These are phyloP conservation scores for Simalia tracyae DNA, from an alignment of 2,797 vertebrate genomes.

Conservation along the genomic window DNA sequence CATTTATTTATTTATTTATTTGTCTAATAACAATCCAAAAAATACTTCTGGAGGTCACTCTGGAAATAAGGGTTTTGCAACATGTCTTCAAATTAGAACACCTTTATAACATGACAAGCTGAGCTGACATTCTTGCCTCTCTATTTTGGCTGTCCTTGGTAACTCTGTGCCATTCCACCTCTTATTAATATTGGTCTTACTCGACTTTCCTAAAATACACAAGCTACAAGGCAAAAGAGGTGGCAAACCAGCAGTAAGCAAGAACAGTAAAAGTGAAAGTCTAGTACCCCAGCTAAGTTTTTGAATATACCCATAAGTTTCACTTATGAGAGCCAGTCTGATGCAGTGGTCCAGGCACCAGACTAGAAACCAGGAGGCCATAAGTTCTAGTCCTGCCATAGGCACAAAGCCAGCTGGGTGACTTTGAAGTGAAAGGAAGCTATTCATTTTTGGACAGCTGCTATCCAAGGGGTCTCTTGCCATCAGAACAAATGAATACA, in stretches of 20 bases:
- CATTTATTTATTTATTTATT: background rate
- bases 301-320: background rate
- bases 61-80: background rate
- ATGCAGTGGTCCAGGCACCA: background rate
- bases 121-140: background rate
- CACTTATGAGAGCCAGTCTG: background rate
- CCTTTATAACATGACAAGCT: background rate
- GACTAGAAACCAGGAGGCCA: background rate
- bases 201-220: background rate
- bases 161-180: background rate
- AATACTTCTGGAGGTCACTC: background rate
- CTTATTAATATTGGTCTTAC: background rate
- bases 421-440: background rate
- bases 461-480: no score
- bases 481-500: no score
- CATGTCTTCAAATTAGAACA: background rate
- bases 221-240: background rate
- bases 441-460: no score
- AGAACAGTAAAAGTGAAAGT: background rate
- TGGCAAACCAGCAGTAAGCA: background rate
- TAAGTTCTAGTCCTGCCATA: background rate
- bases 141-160: background rate
- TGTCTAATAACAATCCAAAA: background rate
- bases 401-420: background rate
- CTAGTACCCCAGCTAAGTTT: background rate